Percentiles rank a stretch among this genome's conserved stretches.
Evolutionary conservation across 2,797 vertebrate species (phyloP).

Genomic region (Enteromius thamalakanensis): DNA sequence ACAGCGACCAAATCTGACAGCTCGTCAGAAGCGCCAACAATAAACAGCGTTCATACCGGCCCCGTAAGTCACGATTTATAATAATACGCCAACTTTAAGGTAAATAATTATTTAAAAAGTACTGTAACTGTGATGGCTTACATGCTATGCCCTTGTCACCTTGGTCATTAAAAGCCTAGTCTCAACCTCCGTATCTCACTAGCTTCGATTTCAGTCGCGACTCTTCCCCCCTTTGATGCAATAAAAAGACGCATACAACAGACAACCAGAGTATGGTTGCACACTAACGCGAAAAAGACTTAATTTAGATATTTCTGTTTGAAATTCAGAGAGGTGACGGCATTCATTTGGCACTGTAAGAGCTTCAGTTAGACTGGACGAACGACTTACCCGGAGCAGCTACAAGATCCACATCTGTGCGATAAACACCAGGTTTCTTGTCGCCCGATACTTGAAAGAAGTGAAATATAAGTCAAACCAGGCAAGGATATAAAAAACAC

Average conservation of each 20-base stretch:
- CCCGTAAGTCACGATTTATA: not conserved
- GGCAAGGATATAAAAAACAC: constrained; percentile 31
- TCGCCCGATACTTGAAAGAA: constrained; percentile 32
- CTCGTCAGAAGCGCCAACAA: constrained; percentile 58
- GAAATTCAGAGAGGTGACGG: not conserved
- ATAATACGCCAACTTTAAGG: not conserved
- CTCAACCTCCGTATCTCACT: constrained; percentile 1
- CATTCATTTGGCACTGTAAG: not conserved
- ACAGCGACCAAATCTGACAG: constrained; percentile 70
- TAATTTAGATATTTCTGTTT: not conserved
- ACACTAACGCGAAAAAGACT: not conserved
- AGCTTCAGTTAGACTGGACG: constrained; percentile 58
- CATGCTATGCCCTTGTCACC: not conserved
- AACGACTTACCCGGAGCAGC: constrained; percentile 77
- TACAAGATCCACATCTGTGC: constrained; percentile 78
- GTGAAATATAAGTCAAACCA: constrained; percentile 37
- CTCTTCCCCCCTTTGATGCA: constrained; percentile 34
- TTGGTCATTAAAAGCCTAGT: constrained; percentile 14
- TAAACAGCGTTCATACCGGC: constrained; percentile 26
- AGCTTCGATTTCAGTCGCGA: constrained; percentile 59
- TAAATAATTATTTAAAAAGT: not conserved
- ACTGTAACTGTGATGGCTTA: not conserved
- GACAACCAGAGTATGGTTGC: not conserved
- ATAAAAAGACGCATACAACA: constrained; percentile 8
- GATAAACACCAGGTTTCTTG: constrained; percentile 60